Conservation (phyloP, 2,113 vertebrate genomes). For the Chroicocephalus ridibundus region DNA sequence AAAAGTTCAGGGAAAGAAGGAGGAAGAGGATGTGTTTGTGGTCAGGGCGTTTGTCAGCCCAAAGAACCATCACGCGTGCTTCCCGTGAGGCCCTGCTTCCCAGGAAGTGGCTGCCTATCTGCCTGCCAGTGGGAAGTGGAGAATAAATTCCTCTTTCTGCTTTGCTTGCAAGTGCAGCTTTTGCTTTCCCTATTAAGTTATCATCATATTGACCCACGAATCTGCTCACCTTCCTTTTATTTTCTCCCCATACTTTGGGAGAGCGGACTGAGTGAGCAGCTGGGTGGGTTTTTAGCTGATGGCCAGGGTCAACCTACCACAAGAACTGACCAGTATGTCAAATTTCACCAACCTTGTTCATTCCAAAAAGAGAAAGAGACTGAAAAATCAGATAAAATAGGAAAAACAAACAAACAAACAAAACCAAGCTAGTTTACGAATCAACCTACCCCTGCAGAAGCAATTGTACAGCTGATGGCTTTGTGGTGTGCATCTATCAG, state of each 20-base stretch:
- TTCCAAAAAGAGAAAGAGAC: not conserved
- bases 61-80: not conserved
- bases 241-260: not conserved
- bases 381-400: not conserved
- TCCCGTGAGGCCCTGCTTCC: not conserved
- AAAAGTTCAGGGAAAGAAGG: not conserved
- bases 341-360: not conserved
- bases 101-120: not conserved
- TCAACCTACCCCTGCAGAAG: not conserved
- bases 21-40: not conserved
- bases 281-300: not conserved
- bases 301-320: not conserved
- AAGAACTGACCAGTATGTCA: not conserved
- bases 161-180: slow-evolving; percentile 10
- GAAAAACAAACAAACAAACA: too few species aligned
- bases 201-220: not conserved
- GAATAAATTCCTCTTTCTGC: slow-evolving; percentile 28
- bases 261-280: not conserved
- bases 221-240: not conserved
- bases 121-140: not conserved
- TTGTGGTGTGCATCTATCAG: not conserved
- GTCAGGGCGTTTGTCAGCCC: not conserved
- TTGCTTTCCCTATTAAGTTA: not conserved
- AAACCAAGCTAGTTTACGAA: not conserved
- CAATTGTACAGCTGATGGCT: not conserved